Evolutionary conservation across 2,113 vertebrate species (phyloP).

Genomic region (Excalfactoria chinensis): DNA sequence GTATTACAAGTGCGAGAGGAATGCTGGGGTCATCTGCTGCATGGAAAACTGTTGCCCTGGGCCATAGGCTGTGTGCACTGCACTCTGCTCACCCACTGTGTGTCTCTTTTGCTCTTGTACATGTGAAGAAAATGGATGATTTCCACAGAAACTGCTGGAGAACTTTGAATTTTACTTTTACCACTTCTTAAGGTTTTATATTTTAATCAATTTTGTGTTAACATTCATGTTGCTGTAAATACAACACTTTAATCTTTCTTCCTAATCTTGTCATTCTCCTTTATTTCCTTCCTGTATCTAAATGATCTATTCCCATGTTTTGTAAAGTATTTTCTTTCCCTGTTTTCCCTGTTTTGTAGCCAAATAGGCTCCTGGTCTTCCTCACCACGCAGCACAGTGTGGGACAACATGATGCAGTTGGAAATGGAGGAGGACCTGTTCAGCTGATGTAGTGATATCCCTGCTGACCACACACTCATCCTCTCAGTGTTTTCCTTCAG

Average conservation of each 20-base stretch:
- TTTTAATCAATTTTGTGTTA: background rate
- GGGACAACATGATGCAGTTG: background rate
- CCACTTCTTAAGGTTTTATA: background rate
- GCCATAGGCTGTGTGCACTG: background rate
- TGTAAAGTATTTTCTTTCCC: background rate
- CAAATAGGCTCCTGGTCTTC: background rate
- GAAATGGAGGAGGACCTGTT: background rate
- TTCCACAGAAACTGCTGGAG: background rate
- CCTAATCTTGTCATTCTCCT: background rate
- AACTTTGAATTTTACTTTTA: background rate
- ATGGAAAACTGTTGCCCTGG: background rate
- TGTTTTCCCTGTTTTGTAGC: background rate
- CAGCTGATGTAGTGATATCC: background rate
- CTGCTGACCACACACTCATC: background rate
- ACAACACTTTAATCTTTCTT: background rate
- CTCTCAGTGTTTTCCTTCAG: background rate
- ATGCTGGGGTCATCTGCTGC: background rate
- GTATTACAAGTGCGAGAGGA: background rate
- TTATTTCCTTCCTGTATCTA: background rate
- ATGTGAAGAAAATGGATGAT: background rate
- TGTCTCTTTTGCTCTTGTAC: background rate
- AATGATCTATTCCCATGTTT: background rate
- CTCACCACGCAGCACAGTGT: background rate
- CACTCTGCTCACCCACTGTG: background rate
- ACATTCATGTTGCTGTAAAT: background rate